Base-by-base conservation (phyloP, 1,140 invertebrate genomes). In the Ostrea edulis region DNA sequence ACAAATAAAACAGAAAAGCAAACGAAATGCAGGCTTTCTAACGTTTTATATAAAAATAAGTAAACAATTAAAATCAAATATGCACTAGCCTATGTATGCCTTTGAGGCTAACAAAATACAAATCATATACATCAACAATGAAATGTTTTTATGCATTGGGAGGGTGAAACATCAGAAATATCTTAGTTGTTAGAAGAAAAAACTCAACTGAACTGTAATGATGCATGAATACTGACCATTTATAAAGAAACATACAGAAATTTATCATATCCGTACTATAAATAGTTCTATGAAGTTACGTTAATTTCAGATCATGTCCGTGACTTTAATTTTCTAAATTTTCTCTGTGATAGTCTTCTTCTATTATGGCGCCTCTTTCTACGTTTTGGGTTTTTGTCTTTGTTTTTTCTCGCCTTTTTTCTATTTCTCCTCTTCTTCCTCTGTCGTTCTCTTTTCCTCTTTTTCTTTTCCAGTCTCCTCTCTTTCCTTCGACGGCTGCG, bases 391-490 rank as follows among this genome's bases (percentile, higher is more conserved):
- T 83, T 83, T 53, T 83, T 83, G 9, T 82, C 52, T 82, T 82
- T 54, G 17, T 83, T 83, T 53, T 83, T 83, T 3, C 82, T 54
- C 82, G 84, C 68, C 77, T 83, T 88, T 55, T 86, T 86, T 62
- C 58, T 86, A 52, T 82, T 55, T 77, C 85, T 84, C 53, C 87
- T 81, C 54, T 86, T 77, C 25, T 65, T 35, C 54, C 89, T 84
- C 82, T 55, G 65, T 81, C 65, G 68, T 58, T 82, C 65, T 86
- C 44, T 71, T 83, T 29, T 88, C 58, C 86, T 84, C 22, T 86
- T 86, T 62, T 65, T 52, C 87, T 82, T 87, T 86, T 58, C 83
- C 82, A 87, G 53, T 68, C 83, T 84, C 85, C 86, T 84, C 55
- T 87, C 86, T 53, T 62, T 84, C 25, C 83, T 55, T 84, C 82